These are phyloP conservation scores for Philereme transversata DNA, from an alignment of 2,888 invertebrate genomes.

Conservation along the genomic window DNA sequence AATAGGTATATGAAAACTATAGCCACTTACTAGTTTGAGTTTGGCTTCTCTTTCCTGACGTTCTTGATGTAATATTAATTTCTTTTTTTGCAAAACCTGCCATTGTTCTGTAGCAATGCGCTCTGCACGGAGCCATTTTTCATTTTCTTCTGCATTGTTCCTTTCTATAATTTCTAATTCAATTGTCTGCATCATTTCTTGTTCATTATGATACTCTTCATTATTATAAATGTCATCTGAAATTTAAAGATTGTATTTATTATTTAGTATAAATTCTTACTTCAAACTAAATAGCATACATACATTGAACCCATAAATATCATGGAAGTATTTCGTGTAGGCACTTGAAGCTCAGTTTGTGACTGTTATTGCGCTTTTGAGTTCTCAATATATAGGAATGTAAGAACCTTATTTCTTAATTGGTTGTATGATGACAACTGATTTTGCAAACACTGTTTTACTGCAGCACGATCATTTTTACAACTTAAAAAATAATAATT, in stretches of 20 bases:
- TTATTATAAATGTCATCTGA: constrained; percentile 31
- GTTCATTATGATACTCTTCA: constrained; percentile 41
- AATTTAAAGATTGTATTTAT: constrained; percentile 2
- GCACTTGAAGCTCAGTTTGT: too few relatives aligned
- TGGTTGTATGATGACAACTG: too few relatives aligned
- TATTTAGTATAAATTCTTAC: too few relatives aligned
- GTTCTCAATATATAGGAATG: too few relatives aligned
- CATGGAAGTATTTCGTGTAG: too few relatives aligned
- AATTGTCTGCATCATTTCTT: constrained; percentile 79
- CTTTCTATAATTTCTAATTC: constrained; percentile 81
- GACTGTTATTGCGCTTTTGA: too few relatives aligned
- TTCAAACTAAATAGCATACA: too few relatives aligned
- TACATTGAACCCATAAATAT: too few relatives aligned
- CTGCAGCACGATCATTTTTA: too few relatives aligned
- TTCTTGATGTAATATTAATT: constrained; percentile 81
- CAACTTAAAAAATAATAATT: too few relatives aligned
- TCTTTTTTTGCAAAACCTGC: constrained; percentile 83
- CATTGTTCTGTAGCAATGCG: constrained; percentile 86
- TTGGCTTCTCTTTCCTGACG: constrained; percentile 85
- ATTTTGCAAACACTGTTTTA: too few relatives aligned
- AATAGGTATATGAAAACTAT: background rate
- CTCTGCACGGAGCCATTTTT: constrained; percentile 88
- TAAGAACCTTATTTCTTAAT: too few relatives aligned
- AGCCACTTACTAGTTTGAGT: constrained; percentile 66
- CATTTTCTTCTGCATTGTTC: constrained; percentile 82